These are phyloP conservation scores for Caenorhabditis elegans DNA, from an alignment of 1,140 invertebrate species.

Conservation along the genomic window WBcel235 BX284603.4:10963001-10963500, in stretches of 20 bases:
- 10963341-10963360: slow-evolving; percentile 32
- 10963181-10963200: neutral
- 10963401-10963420: neutral
- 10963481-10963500: slow-evolving; percentile 43
- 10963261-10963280: slow-evolving; percentile 35
- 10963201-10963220: neutral
- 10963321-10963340: slow-evolving; percentile 45
- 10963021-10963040: too few relatives aligned
- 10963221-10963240: slow-evolving; percentile 39
- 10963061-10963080: too few relatives aligned
- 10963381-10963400: neutral
- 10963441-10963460: slow-evolving; percentile 39
- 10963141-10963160: neutral
- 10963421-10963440: slow-evolving; percentile 42
- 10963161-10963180: neutral
- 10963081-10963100: too few relatives aligned
- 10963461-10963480: slow-evolving; percentile 47
- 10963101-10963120: too few relatives aligned
- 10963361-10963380: slow-evolving; percentile 42
- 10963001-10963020: too few relatives aligned
- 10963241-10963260: slow-evolving; percentile 42
- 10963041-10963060: too few relatives aligned
- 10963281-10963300: slow-evolving; percentile 37
- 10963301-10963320: slow-evolving; percentile 37
- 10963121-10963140: too few relatives aligned